These are phyloP conservation scores for Turritopsis dohrnii DNA, from an alignment of 30 jellyfish, hydroid and myxozoan genomes.

Conservation along the genomic window DNA sequence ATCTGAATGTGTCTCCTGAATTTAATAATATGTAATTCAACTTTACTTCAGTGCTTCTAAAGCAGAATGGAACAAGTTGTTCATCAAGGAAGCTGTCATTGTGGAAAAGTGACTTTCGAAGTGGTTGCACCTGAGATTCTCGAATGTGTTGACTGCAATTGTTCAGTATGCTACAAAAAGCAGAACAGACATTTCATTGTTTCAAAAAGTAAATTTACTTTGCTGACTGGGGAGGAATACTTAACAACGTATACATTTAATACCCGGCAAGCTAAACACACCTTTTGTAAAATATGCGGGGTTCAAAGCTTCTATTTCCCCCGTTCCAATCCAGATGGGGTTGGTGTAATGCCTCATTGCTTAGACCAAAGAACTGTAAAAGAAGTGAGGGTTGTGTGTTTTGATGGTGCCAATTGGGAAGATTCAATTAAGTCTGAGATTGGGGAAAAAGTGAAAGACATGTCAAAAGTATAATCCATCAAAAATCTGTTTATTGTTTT, in stretches of 20 bases:
- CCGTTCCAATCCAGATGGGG: constrained; percentile 92
- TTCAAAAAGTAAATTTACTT: constrained; percentile 51
- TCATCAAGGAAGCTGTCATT: constrained; percentile 87
- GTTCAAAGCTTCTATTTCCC: constrained; percentile 94
- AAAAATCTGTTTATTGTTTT: background rate
- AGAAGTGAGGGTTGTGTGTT: constrained; percentile 26
- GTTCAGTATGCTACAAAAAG: constrained; percentile 76
- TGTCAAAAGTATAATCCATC: constrained; percentile 35
- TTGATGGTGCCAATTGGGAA: constrained; percentile 90
- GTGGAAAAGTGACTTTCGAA: constrained; percentile 67
- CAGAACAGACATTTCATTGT: constrained; percentile 86
- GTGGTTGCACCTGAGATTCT: constrained; percentile 62
- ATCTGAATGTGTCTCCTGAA: no score
- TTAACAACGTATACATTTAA: constrained; percentile 81
- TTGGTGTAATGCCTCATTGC: constrained; percentile 97
- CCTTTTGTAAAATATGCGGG: constrained; percentile 85
- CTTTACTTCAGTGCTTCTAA: no score
- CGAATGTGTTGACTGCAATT: constrained; percentile 70
- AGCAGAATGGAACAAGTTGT: no score
- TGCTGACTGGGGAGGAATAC: constrained; percentile 61
- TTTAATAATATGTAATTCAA: no score
- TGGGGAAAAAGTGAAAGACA: constrained; percentile 47
- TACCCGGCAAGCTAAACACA: constrained; percentile 85
- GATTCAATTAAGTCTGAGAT: constrained; percentile 37
- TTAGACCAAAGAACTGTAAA: constrained; percentile 51